Evolutionary conservation across 2,113 vertebrate species (phyloP), one percentile per base, ranked within the genome.

Genomic region (Hippocampus mohnikei): DNA sequence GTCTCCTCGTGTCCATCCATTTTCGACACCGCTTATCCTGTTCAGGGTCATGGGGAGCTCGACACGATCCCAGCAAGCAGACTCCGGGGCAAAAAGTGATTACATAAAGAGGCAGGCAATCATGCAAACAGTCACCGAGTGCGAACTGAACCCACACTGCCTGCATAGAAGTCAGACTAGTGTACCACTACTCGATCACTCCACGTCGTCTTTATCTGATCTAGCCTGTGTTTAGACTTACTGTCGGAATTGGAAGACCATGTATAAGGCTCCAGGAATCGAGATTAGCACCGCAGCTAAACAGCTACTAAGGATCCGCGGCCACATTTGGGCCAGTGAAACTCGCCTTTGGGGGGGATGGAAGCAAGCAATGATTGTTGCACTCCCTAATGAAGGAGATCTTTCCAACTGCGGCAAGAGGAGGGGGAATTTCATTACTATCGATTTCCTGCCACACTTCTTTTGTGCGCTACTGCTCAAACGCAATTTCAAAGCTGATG

Each of bases 341-440:
- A 25, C n/a, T 25, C 10, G 55, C 55, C 55, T 56, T 33, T 27
- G 12, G 55, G 12, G 55, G 27, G 23, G 23, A 58, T 58, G 55
- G 23, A 59, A 27, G 56, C 12, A 33, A 59, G 56, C 53, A n/a
- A 56, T 33, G 27, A 59, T 59, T 59, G 56, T 72, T 67, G 55
- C 61, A 69, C 72, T 42, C 73, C 50, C 73, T 37, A 29, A 59
- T 59, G 29, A 59, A 59, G 56, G 25, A 59, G 56, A 59, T 33
- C 27, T 59, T 27, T 53, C 15, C 25, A 59, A 59, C 25, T 59
- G 56, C 56, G 29, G 16, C 27, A 59, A 59, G 25, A 6, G 25
- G 13, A 59, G 25, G 25, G 56, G 25, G 27, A 37, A 59, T 59
- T 7, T 29, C 56, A 59, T 59, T 59, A 29, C 56, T 33, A 29